Percentiles rank a stretch among this genome's conserved stretches.
Conservation (phyloP, 2,113 vertebrate genomes). For the Campylomormyrus tamandua region DNA sequence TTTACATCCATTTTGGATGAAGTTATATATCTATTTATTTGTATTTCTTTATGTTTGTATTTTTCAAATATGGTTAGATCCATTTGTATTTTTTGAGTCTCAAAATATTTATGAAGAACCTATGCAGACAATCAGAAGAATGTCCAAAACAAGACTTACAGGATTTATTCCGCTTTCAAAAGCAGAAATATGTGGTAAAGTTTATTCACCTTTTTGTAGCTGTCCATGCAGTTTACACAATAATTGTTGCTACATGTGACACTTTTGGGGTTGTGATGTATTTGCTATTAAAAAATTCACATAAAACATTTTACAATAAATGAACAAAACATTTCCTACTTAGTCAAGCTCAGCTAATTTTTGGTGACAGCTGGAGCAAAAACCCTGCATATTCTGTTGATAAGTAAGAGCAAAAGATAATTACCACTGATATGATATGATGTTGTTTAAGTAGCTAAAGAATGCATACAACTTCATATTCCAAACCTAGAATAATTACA, state of each 20-base stretch:
- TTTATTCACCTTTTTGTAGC: neutral
- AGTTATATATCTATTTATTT: slow-evolving; percentile 23
- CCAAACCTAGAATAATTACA: neutral
- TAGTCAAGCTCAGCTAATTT: neutral
- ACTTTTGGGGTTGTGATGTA: neutral
- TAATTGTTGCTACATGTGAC: neutral
- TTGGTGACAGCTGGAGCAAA: neutral
- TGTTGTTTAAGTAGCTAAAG: neutral
- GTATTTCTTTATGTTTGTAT: slow-evolving; percentile 17
- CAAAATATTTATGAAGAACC: neutral
- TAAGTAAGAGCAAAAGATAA: neutral
- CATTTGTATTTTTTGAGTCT: neutral
- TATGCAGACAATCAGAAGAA: neutral
- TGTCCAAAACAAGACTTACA: neutral
- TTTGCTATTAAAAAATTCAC: neutral
- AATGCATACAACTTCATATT: neutral
- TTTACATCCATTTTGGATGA: slow-evolving; percentile 29
- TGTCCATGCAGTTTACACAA: neutral
- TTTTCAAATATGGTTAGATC: neutral
- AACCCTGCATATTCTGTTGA: neutral
- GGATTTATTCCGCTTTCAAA: neutral
- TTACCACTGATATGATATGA: neutral
- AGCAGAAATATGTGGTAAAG: neutral
- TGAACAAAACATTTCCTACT: neutral
- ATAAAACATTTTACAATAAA: too few relatives aligned